These are phyloP conservation scores for Entomyzon cyanotis DNA, from an alignment of 2,113 vertebrate genomes.

Conservation along the genomic window DNA sequence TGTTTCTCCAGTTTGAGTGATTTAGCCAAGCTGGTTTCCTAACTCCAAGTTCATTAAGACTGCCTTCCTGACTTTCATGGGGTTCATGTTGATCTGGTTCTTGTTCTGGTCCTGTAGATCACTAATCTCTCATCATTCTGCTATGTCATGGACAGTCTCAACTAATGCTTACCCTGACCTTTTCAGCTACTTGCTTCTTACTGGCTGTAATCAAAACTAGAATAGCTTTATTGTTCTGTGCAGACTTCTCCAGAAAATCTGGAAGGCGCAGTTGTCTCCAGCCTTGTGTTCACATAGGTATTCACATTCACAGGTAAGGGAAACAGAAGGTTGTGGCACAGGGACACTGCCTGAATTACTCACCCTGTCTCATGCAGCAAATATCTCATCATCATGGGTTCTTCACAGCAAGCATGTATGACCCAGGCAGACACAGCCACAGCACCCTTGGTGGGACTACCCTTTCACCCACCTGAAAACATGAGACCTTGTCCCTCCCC, in stretches of 20 bases:
- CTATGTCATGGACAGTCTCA: not conserved
- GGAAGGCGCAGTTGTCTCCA: not conserved
- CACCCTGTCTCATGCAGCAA: accelerated
- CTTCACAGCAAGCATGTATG: not conserved
- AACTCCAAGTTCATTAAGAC: not conserved
- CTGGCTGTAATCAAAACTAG: not conserved
- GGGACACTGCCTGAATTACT: not conserved
- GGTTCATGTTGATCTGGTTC: not conserved
- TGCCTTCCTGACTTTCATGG: not conserved
- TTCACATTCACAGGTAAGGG: not conserved
- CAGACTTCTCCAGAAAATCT: not conserved
- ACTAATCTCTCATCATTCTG: not conserved
- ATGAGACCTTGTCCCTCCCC: not conserved
- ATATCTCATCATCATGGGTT: not conserved
- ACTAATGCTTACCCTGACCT: not conserved
- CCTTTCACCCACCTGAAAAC: not conserved
- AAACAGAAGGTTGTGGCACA: not conserved
- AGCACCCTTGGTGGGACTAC: not conserved
- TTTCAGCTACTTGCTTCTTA: not conserved
- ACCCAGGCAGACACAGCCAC: not conserved
- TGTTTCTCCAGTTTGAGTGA: not conserved
- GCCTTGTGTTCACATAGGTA: not conserved
- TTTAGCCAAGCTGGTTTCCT: not conserved
- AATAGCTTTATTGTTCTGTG: not conserved
- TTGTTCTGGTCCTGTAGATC: not conserved